These are phyloP conservation scores for Quadroppia sp. DNA, from an alignment of 2,888 invertebrate species.

Conservation along the genomic window DNA sequence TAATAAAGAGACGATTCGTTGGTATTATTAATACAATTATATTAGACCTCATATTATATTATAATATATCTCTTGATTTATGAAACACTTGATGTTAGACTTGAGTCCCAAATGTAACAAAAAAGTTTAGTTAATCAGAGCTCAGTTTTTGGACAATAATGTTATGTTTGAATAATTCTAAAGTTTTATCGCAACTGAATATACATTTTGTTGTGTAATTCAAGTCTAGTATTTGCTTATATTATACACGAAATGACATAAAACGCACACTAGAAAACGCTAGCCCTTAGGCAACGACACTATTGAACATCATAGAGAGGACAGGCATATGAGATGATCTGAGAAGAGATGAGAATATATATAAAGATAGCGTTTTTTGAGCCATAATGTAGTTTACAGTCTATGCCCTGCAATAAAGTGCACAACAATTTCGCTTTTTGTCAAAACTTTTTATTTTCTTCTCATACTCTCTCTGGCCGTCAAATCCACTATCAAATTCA, in stretches of 20 bases:
- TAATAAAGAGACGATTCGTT: not conserved
- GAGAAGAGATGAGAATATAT: not conserved
- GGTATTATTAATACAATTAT: not conserved
- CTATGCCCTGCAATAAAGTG: slow-evolving; percentile 15
- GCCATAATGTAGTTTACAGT: not conserved
- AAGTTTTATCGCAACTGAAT: not conserved
- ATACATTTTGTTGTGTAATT: not conserved
- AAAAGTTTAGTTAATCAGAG: not conserved
- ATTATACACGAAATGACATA: slow-evolving; percentile 32
- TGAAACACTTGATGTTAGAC: not conserved
- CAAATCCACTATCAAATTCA: not conserved
- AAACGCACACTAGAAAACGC: slow-evolving; percentile 33
- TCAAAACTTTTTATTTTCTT: not conserved
- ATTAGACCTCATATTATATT: not conserved
- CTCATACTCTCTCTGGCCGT: not conserved
- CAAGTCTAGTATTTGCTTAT: slow-evolving; percentile 27
- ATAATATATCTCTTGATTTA: not conserved
- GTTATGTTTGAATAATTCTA: not conserved
- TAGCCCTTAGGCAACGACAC: slow-evolving; percentile 16
- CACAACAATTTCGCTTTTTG: slow-evolving; percentile 29
- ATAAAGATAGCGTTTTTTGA: not conserved
- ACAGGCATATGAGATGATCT: not conserved
- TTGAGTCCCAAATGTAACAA: not conserved
- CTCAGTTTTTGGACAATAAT: slow-evolving; percentile 4
- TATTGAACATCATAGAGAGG: not conserved